Evolutionary conservation across 2,888 invertebrate genomes (phyloP), one percentile per base, ranked within the genome.

Genomic region (Tetragonisca angustula): DNA sequence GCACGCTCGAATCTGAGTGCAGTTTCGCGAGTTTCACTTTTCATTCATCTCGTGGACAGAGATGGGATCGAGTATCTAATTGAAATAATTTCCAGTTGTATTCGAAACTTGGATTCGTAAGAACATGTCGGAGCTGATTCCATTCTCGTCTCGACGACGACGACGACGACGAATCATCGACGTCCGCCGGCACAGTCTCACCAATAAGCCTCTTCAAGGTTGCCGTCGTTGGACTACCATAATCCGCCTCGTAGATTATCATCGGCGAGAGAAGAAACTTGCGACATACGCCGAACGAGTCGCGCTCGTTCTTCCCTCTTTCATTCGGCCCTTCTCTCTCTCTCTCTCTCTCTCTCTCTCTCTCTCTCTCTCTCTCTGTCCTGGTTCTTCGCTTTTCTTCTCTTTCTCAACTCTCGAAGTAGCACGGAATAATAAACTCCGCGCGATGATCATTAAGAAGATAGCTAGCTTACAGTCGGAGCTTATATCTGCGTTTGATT

Each of bases 161-260:
- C 43, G 70, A 64, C 50, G 62, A 73, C 85, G 85, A 83, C 83
- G 79, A 77, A 81, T 85, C 81, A 81, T 85, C 75, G 81, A 83
- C 81, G 84, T 86, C 81, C 79, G 73, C 76, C 72, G 68, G 81
- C 76, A 64, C 76, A n/a, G 75, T 79, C 81, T 76, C 79, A 65
- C 82, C 84, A 77, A 81, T 86, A 85, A 89, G 76, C 83, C 80
- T 85, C 80, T 78, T 90, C 90, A 91, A 92, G 92, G 91, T 91
- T 91, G 88, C 86, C 87, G 84, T 84, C 83, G 81, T 76, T 78
- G 64, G 87, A 87, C 90, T 89, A 88, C 87, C 87, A 91, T 91
- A 90, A 91, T 90, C 88, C 88, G 83, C 83, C 87, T 87, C 83
- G 87, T 90, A 88, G 90, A 91, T 91, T 87, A 90, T 79, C 90